phyloP scores from a whole-genome alignment of 1,140 invertebrate genomes.

The Brachionus plicatilis region DNA sequence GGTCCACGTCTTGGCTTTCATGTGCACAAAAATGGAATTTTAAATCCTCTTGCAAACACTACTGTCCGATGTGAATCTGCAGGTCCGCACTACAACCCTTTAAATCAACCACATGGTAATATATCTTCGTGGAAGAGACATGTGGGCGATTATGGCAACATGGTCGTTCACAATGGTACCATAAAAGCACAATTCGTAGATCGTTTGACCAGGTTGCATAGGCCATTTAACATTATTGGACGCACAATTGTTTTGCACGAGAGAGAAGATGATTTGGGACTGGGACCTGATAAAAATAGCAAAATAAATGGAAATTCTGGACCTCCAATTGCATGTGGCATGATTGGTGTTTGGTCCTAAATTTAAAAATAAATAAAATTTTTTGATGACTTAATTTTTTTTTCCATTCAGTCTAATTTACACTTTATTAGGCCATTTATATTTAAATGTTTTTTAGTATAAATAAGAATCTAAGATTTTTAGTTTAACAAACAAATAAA shows the following conservation, averaged over 20 bases:
- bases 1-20: conserved; percentile 15
- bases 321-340: conserved; percentile 85
- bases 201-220: conserved; percentile 66
- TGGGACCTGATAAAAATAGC: conserved; percentile 77
- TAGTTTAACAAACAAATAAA: background rate
- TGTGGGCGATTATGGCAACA: conserved; percentile 83
- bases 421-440: background rate
- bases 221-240: conserved; percentile 62
- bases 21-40: background rate
- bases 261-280: conserved; percentile 85
- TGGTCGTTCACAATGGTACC: conserved; percentile 59
- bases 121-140: conserved; percentile 62
- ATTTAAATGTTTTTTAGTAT: background rate
- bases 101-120: conserved; percentile 44
- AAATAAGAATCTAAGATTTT: background rate
- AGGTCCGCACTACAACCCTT: background rate
- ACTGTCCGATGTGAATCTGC: conserved; percentile 42
- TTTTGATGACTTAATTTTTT: background rate
- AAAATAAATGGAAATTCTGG: conserved; percentile 95
- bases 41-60: background rate
- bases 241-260: conserved; percentile 66
- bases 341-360: conserved; percentile 67
- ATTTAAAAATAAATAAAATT: conserved; percentile 19
- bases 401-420: background rate
- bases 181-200: conserved; percentile 60